A percentile compares a stretch with the other conserved stretches of the same genome.
phyloP scores from a whole-genome alignment of 2,113 vertebrate species.

The Cololabis saira region DNA sequence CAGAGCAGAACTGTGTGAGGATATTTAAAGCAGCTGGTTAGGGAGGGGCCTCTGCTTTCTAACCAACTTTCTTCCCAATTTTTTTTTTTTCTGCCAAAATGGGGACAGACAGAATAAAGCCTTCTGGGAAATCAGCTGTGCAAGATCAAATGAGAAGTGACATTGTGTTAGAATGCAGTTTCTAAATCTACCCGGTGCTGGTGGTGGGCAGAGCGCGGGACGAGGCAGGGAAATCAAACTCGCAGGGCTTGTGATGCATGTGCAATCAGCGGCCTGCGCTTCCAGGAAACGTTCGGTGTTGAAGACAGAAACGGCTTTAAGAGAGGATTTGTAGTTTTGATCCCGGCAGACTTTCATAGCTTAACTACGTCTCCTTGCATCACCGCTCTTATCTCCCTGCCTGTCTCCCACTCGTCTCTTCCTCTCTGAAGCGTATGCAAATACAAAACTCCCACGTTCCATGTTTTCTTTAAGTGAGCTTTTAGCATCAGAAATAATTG shows the following conservation, averaged over 20 bases:
- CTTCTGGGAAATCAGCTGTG: conserved; percentile 62
- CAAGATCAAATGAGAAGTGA: conserved; percentile 45
- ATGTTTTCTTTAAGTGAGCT: conserved; percentile 36
- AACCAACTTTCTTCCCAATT: conserved; percentile 37
- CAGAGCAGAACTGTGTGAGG: neutral
- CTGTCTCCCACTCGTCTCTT: neutral
- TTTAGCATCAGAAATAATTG: conserved; percentile 37
- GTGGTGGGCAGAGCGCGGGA: conserved; percentile 15
- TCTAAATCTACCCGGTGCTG: conserved; percentile 26
- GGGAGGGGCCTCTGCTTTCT: conserved; percentile 18
- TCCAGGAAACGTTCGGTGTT: conserved; percentile 58
- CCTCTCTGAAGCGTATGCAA: conserved; percentile 22
- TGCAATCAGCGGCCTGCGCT: conserved; percentile 33
- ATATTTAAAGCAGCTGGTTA: conserved; percentile 25
- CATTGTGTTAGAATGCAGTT: conserved; percentile 37
- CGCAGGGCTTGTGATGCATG: conserved; percentile 27
- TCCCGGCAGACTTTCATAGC: conserved; percentile 39
- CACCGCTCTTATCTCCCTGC: conserved; percentile 6
- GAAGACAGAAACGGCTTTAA: conserved; percentile 56
- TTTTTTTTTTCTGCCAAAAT: conserved; percentile 17
- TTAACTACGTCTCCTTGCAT: conserved; percentile 32
- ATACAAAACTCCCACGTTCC: conserved; percentile 20
- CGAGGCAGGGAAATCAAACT: conserved; percentile 23
- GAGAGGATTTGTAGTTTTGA: conserved; percentile 56
- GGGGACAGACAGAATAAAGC: conserved; percentile 47